These are phyloP conservation scores for Pelobates fuscus DNA, from an alignment of 2,113 vertebrate species.

Conservation along the genomic window DNA sequence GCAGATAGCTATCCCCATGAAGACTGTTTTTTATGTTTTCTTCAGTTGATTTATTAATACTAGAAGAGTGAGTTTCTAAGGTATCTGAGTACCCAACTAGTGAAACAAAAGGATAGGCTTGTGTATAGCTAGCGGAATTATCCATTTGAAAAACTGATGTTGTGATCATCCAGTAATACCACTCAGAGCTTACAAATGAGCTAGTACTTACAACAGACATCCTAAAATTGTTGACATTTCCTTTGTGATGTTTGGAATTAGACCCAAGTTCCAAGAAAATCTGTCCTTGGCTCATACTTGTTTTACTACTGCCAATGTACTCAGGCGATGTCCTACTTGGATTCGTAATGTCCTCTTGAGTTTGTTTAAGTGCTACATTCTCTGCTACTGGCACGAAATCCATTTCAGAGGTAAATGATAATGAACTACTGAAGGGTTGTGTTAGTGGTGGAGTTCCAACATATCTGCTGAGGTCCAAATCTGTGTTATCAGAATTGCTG, in stretches of 20 bases:
- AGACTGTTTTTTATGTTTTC: background rate
- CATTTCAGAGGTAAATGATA: conserved; percentile 5
- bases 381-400: conserved; percentile 1
- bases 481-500: background rate
- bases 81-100: background rate
- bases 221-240: background rate
- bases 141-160: conserved; percentile 49
- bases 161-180: conserved; percentile 12
- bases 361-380: conserved; percentile 2
- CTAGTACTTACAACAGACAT: conserved; percentile 19
- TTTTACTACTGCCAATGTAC: conserved; percentile 9
- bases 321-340: conserved; percentile 1
- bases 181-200: conserved; percentile 23
- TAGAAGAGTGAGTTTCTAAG: conserved; percentile 21
- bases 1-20: background rate
- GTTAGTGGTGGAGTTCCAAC: conserved; percentile 17
- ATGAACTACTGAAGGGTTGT: conserved; percentile 23
- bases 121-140: background rate
- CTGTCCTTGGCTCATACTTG: background rate
- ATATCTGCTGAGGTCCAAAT: background rate
- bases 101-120: conserved; percentile 16
- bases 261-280: background rate
- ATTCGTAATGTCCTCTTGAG: conserved; percentile 12
- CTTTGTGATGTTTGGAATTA: background rate
- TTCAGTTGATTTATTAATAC: background rate